Evolutionary conservation across 1,140 invertebrate species (phyloP), one percentile per base, ranked within the genome.

Genomic region (Callitettix versicolor): DNA sequence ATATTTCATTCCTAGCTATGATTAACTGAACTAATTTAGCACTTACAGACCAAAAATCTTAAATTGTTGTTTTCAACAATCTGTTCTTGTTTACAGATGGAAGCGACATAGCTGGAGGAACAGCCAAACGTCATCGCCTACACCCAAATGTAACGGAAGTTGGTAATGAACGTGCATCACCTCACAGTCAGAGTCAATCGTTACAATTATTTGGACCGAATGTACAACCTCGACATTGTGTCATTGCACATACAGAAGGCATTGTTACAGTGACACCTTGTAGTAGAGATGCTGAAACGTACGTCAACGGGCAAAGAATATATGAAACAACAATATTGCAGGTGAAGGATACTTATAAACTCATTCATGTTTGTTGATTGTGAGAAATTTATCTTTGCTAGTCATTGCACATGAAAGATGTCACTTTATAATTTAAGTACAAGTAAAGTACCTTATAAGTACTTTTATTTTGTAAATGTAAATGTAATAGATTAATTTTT

Each of bases 261-360:
- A 88, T 95, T 38, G 91, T 95, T 42, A 93, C 89, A 0, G 80
- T 95, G 1, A 96, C 92, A n/a, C 92, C 94, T 21, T 84, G 90
- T 64, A 90, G 87, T 64, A 77, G 88, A 17, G 91, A 95, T 67
- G 89, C 92, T 2, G 88, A 95, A 64, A 94, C 91, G 6, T 95
- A 89, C 65, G 89, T 97, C 48, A 94, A 96, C 69, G 88, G 89
- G 40, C 88, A 92, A 65, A 78, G 91, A 58, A 90, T 95, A 64
- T 84, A 84, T 65, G 91, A 97, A 68, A 93, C 92, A 1, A 94
- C 93, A 3, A 87, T 95, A 60, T 72, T 98, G 33, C 87, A 92
- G 76, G 84, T 84, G 65, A 63, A n/a, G n/a, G n/a, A n/a, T n/a
- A n/a, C n/a, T n/a, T n/a, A n/a, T n/a, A n/a, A n/a, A n/a, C n/a